A percentile compares a stretch with the other conserved stretches of the same genome.
These are phyloP conservation scores for Campylomormyrus numenius DNA, from an alignment of 2,113 vertebrate species.

Conservation along the genomic window DNA sequence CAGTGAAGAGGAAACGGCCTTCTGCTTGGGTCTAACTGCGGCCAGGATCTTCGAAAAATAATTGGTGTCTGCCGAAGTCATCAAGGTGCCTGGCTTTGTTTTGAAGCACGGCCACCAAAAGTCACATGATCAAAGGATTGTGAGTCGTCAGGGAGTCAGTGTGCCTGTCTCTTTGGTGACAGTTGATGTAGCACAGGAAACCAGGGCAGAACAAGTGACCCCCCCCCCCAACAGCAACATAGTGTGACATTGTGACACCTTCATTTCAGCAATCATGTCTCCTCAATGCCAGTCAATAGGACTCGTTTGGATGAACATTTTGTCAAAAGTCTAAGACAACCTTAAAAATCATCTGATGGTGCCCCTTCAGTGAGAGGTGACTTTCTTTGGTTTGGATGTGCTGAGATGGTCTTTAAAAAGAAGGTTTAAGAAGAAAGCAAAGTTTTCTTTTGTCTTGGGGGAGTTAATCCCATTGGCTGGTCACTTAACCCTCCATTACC, in stretches of 20 bases:
- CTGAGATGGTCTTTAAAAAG: background rate
- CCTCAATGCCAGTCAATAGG: background rate
- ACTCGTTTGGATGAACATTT: background rate
- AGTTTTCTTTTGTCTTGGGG: background rate
- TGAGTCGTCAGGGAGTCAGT: background rate
- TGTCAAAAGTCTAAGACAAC: background rate
- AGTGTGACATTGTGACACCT: background rate
- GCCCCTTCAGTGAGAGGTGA: background rate
- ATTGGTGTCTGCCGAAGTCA: background rate
- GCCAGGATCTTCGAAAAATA: background rate
- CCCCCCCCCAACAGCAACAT: background rate
- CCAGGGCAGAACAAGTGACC: background rate
- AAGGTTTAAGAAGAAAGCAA: background rate
- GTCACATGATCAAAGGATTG: background rate
- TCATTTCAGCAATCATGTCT: background rate
- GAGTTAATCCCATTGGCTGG: background rate
- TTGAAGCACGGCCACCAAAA: background rate
- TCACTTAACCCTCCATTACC: background rate
- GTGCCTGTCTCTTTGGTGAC: background rate
- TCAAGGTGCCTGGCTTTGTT: background rate
- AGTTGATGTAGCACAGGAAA: background rate
- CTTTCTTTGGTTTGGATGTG: slow-evolving; percentile 18
- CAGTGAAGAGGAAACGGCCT: background rate
- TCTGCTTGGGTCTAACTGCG: background rate
- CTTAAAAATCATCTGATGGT: background rate